These are phyloP conservation scores for Mola mola DNA, from an alignment of 2,113 vertebrate species.

Conservation along the genomic window DNA sequence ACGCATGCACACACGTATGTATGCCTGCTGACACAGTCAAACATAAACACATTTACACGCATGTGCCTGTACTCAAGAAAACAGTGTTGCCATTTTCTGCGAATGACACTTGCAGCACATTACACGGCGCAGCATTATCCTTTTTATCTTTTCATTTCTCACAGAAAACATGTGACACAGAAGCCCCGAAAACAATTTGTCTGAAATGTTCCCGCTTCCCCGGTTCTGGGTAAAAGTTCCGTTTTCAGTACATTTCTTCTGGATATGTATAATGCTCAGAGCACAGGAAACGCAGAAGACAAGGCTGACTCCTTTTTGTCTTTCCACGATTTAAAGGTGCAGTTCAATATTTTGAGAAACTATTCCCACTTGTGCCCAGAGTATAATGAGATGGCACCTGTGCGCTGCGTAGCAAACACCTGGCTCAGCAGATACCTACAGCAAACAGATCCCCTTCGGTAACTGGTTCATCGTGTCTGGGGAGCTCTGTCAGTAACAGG, in stretches of 20 bases:
- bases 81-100: constrained; percentile 65
- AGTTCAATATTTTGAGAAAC: neutral
- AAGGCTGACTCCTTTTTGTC: neutral
- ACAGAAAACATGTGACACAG: constrained; percentile 50
- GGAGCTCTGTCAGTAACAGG: no score
- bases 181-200: constrained; percentile 54
- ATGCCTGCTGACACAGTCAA: constrained; percentile 65
- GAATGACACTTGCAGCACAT: constrained; percentile 59
- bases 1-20: constrained; percentile 26
- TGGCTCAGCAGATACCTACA: no score
- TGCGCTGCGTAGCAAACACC: no score
- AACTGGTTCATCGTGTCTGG: no score
- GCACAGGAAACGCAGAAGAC: no score
- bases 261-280: no score
- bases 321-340: constrained; percentile 2
- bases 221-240: constrained; percentile 20
- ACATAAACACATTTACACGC: constrained; percentile 63
- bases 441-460: no score
- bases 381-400: no score
- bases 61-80: constrained; percentile 48
- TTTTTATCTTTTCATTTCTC: constrained; percentile 46
- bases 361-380: no score
- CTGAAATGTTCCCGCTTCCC: constrained; percentile 29
- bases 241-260: constrained; percentile 19
- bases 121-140: constrained; percentile 43